Conservation (phyloP, 1,140 invertebrate species). For the Campoletis sonorensis region DNA sequence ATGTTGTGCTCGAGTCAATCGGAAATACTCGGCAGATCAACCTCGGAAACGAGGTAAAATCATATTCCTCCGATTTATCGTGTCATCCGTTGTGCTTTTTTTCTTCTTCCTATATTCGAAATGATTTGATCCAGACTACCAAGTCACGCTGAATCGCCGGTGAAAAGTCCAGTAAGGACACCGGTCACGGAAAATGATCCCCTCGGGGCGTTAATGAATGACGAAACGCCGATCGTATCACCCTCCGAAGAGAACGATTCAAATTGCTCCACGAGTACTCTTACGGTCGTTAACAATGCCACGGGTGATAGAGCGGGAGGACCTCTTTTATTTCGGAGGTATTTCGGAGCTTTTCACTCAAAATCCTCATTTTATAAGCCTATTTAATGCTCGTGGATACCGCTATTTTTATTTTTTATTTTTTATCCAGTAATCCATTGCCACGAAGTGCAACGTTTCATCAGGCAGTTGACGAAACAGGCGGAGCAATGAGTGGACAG, state of each 20-base stretch:
- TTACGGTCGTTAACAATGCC: slow-evolving; percentile 72
- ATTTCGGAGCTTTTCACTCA: not conserved
- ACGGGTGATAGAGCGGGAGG: slow-evolving; percentile 73
- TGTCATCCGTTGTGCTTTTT: slow-evolving; percentile 14
- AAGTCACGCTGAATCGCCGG: slow-evolving; percentile 71
- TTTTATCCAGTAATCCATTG: slow-evolving; percentile 64
- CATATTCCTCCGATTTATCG: slow-evolving; percentile 6
- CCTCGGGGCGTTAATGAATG: slow-evolving; percentile 86
- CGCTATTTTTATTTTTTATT: slow-evolving; percentile 20
- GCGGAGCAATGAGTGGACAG: slow-evolving; percentile 64
- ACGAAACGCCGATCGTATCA: slow-evolving; percentile 74
- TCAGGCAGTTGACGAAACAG: slow-evolving; percentile 68
- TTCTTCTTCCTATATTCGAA: too few relatives aligned
- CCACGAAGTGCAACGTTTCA: slow-evolving; percentile 74
- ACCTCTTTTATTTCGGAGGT: slow-evolving; percentile 74
- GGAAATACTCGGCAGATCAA: slow-evolving; percentile 68
- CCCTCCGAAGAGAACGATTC: slow-evolving; percentile 75
- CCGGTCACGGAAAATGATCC: slow-evolving; percentile 94
- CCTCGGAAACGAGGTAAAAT: slow-evolving; percentile 69
- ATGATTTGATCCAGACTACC: slow-evolving; percentile 75
- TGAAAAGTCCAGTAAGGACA: slow-evolving; percentile 81
- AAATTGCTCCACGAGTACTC: slow-evolving; percentile 74
- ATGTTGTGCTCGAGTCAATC: slow-evolving; percentile 62
- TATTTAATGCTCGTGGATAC: too few relatives aligned
- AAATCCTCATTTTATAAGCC: not conserved